Evolutionary conservation across 2,888 invertebrate species (phyloP).

Genomic region (Toxonevra muliebris): DNA sequence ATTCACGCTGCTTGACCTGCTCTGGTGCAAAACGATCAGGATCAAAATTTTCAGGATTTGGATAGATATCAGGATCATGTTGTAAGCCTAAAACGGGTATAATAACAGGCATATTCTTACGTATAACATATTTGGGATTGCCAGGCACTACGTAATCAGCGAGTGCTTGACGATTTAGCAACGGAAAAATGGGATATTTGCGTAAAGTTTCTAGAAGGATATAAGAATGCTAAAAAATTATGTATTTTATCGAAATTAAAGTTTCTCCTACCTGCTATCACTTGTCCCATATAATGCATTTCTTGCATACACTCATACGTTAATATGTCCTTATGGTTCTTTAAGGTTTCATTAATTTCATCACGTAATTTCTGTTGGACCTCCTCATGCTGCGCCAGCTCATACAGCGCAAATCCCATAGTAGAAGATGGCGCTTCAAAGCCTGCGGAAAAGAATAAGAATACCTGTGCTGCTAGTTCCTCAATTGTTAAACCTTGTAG

Average conservation of each 20-base stretch:
- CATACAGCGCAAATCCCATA: constrained; percentile 66
- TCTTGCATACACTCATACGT: constrained; percentile 54
- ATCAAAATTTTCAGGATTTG: constrained; percentile 49
- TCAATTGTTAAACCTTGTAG: constrained; percentile 53
- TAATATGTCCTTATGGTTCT: constrained; percentile 45
- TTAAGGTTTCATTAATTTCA: constrained; percentile 58
- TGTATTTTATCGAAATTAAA: no score
- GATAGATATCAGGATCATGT: constrained; percentile 68
- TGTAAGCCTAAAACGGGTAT: constrained; percentile 66
- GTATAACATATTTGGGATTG: constrained; percentile 65
- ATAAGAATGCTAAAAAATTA: no score
- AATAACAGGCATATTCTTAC: constrained; percentile 54
- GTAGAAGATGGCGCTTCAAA: constrained; percentile 67
- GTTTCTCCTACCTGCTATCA: constrained; percentile 55
- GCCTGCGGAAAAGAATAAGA: constrained; percentile 68
- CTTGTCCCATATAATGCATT: constrained; percentile 55
- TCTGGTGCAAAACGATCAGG: constrained; percentile 67
- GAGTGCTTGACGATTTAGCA: constrained; percentile 67
- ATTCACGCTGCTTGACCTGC: constrained; percentile 67
- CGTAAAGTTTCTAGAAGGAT: constrained; percentile 66
- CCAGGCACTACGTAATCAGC: constrained; percentile 68
- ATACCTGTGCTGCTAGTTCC: constrained; percentile 67
- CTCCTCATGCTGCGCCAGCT: constrained; percentile 65
- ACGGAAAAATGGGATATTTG: constrained; percentile 67
- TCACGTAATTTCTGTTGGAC: constrained; percentile 63